Percentiles rank a stretch among this genome's conserved stretches.
Conservation (phyloP, 2,113 vertebrate genomes). For the Sialia sialis region DNA sequence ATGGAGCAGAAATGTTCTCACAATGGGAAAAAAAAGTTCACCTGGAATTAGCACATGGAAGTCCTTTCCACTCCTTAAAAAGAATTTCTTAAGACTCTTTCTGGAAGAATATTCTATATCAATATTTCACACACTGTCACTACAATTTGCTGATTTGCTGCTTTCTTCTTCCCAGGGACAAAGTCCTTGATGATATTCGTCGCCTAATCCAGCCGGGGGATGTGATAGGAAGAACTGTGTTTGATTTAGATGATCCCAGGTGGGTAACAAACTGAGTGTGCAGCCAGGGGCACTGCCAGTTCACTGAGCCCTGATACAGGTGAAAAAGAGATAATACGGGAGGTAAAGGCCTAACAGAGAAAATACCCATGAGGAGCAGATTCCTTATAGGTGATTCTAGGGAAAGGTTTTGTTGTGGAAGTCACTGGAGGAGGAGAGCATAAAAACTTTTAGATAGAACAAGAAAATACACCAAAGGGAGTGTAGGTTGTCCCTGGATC, state of each 20-base stretch:
- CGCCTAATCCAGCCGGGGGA: slow-evolving; percentile 80
- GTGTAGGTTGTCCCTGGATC: background rate
- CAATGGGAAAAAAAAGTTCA: rapidly evolving
- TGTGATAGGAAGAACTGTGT: slow-evolving; percentile 81
- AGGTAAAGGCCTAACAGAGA: background rate
- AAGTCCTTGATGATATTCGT: slow-evolving; percentile 84
- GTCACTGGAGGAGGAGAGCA: background rate
- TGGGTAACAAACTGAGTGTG: slow-evolving; percentile 43
- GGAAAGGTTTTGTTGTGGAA: background rate
- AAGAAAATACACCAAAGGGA: background rate
- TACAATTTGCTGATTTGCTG: background rate
- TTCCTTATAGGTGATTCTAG: background rate
- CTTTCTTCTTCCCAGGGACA: slow-evolving; percentile 73
- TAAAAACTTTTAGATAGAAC: background rate
- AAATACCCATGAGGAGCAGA: background rate
- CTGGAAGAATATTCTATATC: background rate
- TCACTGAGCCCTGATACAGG: background rate
- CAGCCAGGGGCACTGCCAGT: background rate
- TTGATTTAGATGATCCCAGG: slow-evolving; percentile 84
- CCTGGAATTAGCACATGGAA: background rate
- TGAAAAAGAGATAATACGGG: background rate
- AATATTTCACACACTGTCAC: background rate
- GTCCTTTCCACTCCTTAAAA: background rate
- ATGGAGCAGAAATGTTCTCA: background rate
- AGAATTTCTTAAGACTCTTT: background rate